These are phyloP conservation scores for Diadophis punctatus DNA, from an alignment of 2,113 vertebrate species.

Conservation along the genomic window DNA sequence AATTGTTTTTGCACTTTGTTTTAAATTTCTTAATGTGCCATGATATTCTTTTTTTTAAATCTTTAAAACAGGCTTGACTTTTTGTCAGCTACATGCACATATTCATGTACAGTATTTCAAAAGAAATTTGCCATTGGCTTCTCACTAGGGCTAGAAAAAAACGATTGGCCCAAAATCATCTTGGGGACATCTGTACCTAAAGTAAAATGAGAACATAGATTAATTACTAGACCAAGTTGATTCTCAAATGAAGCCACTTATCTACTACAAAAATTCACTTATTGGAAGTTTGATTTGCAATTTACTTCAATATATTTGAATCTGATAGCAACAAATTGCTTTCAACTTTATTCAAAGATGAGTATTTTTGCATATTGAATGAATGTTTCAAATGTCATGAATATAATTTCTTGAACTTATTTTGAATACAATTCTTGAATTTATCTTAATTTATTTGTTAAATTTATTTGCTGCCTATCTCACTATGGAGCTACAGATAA, in stretches of 20 bases:
- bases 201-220: background rate
- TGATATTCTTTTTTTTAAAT: background rate
- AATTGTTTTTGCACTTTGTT: background rate
- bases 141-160: background rate
- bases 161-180: background rate
- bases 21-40: slow-evolving; percentile 43
- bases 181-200: background rate
- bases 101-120: background rate
- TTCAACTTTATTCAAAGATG: background rate
- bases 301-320: background rate
- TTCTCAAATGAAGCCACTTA: background rate
- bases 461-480: background rate
- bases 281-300: background rate
- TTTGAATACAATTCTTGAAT: background rate
- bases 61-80: background rate
- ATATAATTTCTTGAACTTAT: background rate
- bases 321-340: background rate
- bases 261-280: background rate
- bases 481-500: background rate
- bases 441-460: background rate
- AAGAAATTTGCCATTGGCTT: background rate
- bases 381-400: background rate
- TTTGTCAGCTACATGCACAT: background rate
- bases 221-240: background rate
- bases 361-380: background rate